phyloP scores from a whole-genome alignment of 2,888 invertebrate genomes.

The Arrhopalites spinosus region DNA sequence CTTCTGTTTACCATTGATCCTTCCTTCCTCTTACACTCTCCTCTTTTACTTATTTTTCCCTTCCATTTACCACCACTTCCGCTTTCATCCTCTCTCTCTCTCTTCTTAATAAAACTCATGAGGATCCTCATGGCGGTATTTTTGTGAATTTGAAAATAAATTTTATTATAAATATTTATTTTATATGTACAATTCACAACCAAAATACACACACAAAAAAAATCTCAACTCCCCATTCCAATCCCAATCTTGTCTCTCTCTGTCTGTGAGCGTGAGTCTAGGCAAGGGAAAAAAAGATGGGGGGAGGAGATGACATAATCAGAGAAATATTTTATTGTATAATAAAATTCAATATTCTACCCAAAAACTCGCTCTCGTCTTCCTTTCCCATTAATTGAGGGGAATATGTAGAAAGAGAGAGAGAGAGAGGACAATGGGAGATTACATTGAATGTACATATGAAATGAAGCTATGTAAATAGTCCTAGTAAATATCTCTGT shows the following conservation, averaged over 20 bases:
- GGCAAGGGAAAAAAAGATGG: no score
- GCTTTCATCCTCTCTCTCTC: no score
- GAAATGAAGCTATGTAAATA: constrained; percentile 2
- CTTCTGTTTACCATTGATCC: background rate
- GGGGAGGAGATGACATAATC: background rate
- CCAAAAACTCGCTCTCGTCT: background rate
- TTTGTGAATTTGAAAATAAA: background rate
- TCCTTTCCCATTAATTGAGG: background rate
- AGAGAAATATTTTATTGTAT: constrained; percentile 1
- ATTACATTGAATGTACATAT: no score
- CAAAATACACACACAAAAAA: background rate
- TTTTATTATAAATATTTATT: background rate
- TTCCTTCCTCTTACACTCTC: background rate
- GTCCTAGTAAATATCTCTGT: background rate
- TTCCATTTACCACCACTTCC: no score
- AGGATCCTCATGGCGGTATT: background rate
- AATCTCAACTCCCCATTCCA: background rate
- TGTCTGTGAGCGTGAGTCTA: background rate
- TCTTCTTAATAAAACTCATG: background rate
- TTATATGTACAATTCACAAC: background rate
- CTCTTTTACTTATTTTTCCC: no score
- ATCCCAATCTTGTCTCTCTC: background rate
- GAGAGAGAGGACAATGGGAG: background rate
- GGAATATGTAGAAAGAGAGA: background rate
- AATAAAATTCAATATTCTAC: background rate